Evolutionary conservation across 2,888 invertebrate species (phyloP).

Genomic region (Prosopocoilus inquinatus): DNA sequence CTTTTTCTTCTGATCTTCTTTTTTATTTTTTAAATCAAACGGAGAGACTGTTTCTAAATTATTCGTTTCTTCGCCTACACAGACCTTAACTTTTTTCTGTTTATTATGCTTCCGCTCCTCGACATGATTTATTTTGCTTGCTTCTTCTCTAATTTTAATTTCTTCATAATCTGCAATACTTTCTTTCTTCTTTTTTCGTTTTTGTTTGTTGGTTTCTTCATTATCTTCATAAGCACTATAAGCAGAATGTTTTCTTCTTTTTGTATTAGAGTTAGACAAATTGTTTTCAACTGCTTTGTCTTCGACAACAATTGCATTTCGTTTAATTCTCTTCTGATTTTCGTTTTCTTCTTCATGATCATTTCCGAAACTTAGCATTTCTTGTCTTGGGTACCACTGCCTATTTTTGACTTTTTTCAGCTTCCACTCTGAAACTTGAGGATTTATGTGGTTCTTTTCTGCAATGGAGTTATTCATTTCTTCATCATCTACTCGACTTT

Average conservation of each 20-base stretch:
- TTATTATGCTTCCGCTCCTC: neutral
- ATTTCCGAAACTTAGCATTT: neutral
- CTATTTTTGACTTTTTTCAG: constrained; percentile 6
- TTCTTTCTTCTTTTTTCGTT: neutral
- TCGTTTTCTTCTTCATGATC: constrained; percentile 10
- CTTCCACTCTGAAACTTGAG: constrained; percentile 5
- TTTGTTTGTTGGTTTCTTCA: constrained; percentile 19
- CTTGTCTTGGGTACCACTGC: constrained; percentile 22
- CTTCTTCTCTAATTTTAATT: neutral
- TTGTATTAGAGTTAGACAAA: neutral
- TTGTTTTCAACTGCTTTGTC: neutral
- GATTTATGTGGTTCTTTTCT: constrained; percentile 27
- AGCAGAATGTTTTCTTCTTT: neutral
- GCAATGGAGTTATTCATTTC: constrained; percentile 13
- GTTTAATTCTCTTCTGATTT: neutral
- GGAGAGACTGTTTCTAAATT: neutral
- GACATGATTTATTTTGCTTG: too few species aligned
- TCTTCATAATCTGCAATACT: neutral
- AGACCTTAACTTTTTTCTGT: neutral
- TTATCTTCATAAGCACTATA: neutral
- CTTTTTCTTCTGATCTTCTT: constrained; percentile 8
- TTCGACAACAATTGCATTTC: neutral
- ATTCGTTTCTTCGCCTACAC: neutral
- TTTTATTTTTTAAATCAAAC: neutral
- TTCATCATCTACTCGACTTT: constrained; percentile 8